Evolutionary conservation across 2,888 invertebrate genomes (phyloP), one percentile per base, ranked within the genome.

Genomic region (Xestia ashworthii): DNA sequence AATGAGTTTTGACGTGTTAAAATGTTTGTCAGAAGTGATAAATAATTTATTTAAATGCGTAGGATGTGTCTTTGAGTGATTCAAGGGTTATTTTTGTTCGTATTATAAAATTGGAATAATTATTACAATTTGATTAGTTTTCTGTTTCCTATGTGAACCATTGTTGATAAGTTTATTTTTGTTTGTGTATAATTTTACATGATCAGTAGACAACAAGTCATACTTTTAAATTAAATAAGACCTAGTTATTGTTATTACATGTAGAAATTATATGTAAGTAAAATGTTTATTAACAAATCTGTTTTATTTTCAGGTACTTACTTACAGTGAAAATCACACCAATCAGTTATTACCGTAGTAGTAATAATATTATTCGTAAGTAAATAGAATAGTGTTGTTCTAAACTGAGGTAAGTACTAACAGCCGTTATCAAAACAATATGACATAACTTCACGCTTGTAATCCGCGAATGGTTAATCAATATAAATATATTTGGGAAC

Each of bases 241-340:
- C 32, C 32, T 32, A 32, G 1, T 32, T 32, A 6, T 5, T 50
- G 1, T 32, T 32, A 6, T 5, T 50, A 19, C 48, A 50, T 50
- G 50, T 50, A 0, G 44, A 11, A 44, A 44, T 44, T 9, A 44
- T 44, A 44, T 44, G 9, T 44, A 32, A 32, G 32, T 44, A 44
- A 44, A 44, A 44, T 44, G 53, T 55, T 58, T 25, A 58, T 3
- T 22, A 67, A 58, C 22, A 14, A n/a, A 48, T 76, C 0, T 73
- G 6, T 76, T 83, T 72, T 71, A 58, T 71, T 83, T 85, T 58
- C 87, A 86, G 86, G 86, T 86, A 86, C 76, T 75, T 50, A 69
- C n/a, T n/a, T n/a, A 53, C 55, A 50, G 25, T 32, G 19, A 32
- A 48, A 60, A 12, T 68, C 25, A 32, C 8, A 48, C 8, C 8